Evolutionary conservation across 2,888 invertebrate genomes (phyloP), one percentile per base, ranked within the genome.

Genomic region (Papilio protenor): DNA sequence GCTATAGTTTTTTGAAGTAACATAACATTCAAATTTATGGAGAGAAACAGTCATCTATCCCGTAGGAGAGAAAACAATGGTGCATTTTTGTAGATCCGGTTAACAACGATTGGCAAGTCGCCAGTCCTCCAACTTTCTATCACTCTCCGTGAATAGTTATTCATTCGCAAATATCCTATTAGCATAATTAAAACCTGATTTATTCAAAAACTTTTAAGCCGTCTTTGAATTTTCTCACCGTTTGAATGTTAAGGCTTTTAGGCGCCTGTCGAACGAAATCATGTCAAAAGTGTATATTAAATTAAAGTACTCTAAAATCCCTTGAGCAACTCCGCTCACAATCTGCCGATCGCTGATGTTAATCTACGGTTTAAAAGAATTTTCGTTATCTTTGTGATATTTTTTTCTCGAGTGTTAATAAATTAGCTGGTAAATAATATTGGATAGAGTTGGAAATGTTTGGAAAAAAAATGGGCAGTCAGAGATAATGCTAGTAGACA

Each of bases 111-210:
- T 74, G 74, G 74, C 61, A 49, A 16, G 27, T 64, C 18, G 61
- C 74, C 74, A 74, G 61, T 74, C n/a, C 45, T 45, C 66, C 11
- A 33, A 64, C 64, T 49, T 73, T 55, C 21, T 57, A 57, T 73
- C 40, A 21, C 73, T 73, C 57, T 57, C 21, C 40, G n/a, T n/a
- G 57, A 73, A 73, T 57, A 55, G 40, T 57, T 73, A 73, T 40
- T 57, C 73, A 57, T 73, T 73, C 73, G 3, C 73, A 73, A 73
- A 47, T 47, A 69, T 45, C 66, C 66, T 69, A 69, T 69, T 40
- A 45, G 21, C 45, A 69, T 69, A 69, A 69, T 69, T 69, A 69
- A 21, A 69, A 45, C 66, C 45, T 45, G 66, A 69, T 69, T 69
- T 69, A 69, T 69, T 69, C 45, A 45, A 45, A 45, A 69, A 69